Evolutionary conservation across 2,113 vertebrate genomes (phyloP), one percentile per base, ranked within the genome.

Genomic region (Patagioenas fasciata): DNA sequence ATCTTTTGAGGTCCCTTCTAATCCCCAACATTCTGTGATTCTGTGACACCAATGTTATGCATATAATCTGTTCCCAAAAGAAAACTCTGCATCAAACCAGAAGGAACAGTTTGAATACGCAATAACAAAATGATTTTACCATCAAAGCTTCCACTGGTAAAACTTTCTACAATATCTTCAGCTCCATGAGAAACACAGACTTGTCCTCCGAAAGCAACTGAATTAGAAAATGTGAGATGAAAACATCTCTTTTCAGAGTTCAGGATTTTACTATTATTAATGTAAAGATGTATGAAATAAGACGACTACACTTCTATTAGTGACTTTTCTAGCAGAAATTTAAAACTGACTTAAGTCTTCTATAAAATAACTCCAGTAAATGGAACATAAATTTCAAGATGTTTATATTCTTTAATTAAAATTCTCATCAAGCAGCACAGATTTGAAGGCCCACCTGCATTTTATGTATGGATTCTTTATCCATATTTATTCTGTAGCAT

Each of bases 151-250:
- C 53, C 29, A 40, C 44, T 15, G 3, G 9, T 21, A 64, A 64
- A 86, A 21, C 47, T 28, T 77, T 34, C 58, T 42, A n/a, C 29
- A 47, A 17, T 21, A 66, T 5, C 24, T 66, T 58, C 50, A 78
- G 53, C 23, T 89, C 32, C 66, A 3, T 36, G 44, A 53, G 24
- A 8, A 53, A 26, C 40, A 28, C 26, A 66, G 32, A 82, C 4
- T 3, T 9, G 6, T 10, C 42, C 84, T 81, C 21, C 40, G 24
- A 20, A 72, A 86, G 12, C 25, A 12, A 53, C 40, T 32, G 23
- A 50, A 62, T 10, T 36, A 21, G 31, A 71, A 51, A 87, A 38
- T 0, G 0, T 1, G 10, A 56, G 15, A 79, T 44, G 8, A 77
- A 80, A 74, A 62, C 8, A 50, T 3, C n/a, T 5, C 10, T 81